Base-by-base conservation (phyloP, 92 coral and sea anemone genomes). In the Metridium senile region DNA sequence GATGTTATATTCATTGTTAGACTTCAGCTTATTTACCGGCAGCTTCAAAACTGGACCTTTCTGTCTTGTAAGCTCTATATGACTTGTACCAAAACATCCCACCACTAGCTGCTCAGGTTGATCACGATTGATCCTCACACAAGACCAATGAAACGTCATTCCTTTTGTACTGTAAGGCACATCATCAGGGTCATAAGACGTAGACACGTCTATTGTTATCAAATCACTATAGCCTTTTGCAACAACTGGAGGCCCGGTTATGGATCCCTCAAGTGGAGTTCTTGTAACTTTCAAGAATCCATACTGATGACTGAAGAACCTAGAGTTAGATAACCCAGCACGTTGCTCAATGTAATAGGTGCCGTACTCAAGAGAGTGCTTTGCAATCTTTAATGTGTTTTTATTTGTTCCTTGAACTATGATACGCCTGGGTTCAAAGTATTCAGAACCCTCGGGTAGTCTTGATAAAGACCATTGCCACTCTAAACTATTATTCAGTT, bases 61-160 rank as follows among this genome's bases (percentile, higher is more conserved):
- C 45, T 63, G 43, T 30, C 0, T 26, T 1, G 45, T 4, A 10
- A 63, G 45, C 45, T 63, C 21, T 63, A 31, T 28, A 6, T 4
- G 45, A 0, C 91, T 88, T 11, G 84, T 86, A 1, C 91, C 91
- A 76, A 82, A 90, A 51, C 94, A 90, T 21, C 94, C 91, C 9
- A n/a, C n/a, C n/a, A 64, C 58, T 13, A 21, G 39, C n/a, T 13
- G 73, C 45, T 61, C 53, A 18, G 74, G 45, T 28, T 59, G 39
- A 6, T 29, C 21, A 4, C 2, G 4, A 9, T 59, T 22, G 10
- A 22, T 30, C 29, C 32, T 70, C 11, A 72, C 66, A 68, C 94
- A 89, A 7, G 74, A 74, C 94, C 94, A 89, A 9, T 85, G 66
- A 35, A 62, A 89, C 2, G 23, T 66, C 52, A 89, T 67, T 2